Evolutionary conservation across 2,113 vertebrate species (phyloP).

Genomic region (Muscicapa adusta): DNA sequence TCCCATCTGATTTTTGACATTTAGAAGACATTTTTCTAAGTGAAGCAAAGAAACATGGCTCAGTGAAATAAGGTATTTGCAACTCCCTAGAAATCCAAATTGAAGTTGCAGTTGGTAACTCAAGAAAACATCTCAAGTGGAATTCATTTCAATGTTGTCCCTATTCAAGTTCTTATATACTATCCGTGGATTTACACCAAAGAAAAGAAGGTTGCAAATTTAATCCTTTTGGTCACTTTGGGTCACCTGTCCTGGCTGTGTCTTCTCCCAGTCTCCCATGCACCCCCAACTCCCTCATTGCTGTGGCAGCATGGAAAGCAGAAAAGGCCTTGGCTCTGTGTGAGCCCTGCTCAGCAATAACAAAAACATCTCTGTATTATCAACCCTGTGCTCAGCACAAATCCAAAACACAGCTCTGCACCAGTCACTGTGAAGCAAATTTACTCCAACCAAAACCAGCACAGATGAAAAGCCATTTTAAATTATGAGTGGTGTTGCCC

Average conservation of each 20-base stretch:
- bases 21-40: neutral
- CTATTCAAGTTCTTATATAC: neutral
- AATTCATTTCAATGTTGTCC: neutral
- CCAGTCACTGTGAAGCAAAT: neutral
- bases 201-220: neutral
- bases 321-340: neutral
- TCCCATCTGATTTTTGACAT: neutral
- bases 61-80: neutral
- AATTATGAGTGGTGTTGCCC: neutral
- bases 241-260: neutral
- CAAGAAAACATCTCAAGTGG: neutral
- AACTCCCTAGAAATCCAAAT: neutral
- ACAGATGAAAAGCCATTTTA: neutral
- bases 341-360: neutral
- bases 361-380: neutral
- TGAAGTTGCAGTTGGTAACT: neutral
- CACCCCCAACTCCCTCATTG: neutral
- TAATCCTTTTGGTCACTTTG: neutral
- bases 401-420: neutral
- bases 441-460: neutral
- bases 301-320: neutral
- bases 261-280: rapidly evolving
- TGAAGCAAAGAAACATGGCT: neutral
- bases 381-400: neutral
- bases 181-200: neutral